Conservation (phyloP, 1,140 invertebrate genomes). For the Ceratosolen solmsi region DNA sequence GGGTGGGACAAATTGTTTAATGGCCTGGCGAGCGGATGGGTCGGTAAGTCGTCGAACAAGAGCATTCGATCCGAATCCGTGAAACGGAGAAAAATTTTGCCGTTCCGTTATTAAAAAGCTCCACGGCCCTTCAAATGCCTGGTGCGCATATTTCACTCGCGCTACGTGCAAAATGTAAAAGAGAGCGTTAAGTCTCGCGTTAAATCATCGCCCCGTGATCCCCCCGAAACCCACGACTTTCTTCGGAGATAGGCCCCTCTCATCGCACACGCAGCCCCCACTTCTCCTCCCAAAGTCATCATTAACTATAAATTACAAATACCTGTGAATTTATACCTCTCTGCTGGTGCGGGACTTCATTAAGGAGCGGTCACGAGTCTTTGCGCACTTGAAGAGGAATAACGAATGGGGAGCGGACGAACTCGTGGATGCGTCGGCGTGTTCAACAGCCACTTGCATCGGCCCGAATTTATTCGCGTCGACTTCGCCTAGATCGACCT, state of each 20-base stretch:
- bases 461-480: neutral
- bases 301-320: conserved; percentile 17
- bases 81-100: neutral
- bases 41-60: no score
- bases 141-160: neutral
- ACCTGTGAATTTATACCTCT: conserved; percentile 2
- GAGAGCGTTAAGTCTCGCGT: neutral
- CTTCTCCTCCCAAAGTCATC: no score
- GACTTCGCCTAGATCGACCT: no score
- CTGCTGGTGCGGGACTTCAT: neutral
- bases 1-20: neutral
- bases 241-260: neutral
- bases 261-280: no score
- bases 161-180: neutral
- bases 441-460: no score
- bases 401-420: neutral
- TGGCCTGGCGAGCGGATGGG: neutral
- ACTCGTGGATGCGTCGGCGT: neutral
- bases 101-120: neutral
- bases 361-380: neutral
- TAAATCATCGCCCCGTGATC: neutral
- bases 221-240: neutral
- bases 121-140: neutral
- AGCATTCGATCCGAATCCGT: neutral
- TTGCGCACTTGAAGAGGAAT: neutral